Conservation (phyloP, 2,888 invertebrate species). For the Drosophila helvetica region DNA sequence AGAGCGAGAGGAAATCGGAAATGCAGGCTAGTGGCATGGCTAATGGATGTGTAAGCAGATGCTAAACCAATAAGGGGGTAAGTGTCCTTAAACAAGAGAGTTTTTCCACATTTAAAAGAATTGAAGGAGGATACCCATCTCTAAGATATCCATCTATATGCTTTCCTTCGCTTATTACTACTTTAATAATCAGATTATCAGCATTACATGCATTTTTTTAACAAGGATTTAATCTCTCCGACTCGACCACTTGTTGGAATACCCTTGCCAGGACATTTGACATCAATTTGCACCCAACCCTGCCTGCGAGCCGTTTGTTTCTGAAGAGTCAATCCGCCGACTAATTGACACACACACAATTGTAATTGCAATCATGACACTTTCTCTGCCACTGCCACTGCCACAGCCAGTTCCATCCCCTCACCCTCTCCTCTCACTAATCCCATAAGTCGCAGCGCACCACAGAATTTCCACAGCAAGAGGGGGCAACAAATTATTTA, state of each 20-base stretch:
- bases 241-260: not conserved
- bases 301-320: not conserved
- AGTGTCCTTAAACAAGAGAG: no score
- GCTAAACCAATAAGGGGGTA: slow-evolving; percentile 4
- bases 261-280: no score
- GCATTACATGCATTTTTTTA: not conserved
- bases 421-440: slow-evolving; percentile 9
- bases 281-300: no score
- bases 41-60: not conserved
- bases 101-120: no score
- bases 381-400: slow-evolving; percentile 4
- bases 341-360: slow-evolving; percentile 32
- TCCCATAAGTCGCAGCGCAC: slow-evolving; percentile 12
- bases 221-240: no score
- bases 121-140: no score
- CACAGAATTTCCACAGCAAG: not conserved
- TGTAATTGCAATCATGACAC: slow-evolving; percentile 35
- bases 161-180: no score
- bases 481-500: slow-evolving; percentile 45
- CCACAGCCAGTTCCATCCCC: slow-evolving; percentile 1
- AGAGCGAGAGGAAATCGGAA: slow-evolving; percentile 7
- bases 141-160: no score
- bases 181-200: not conserved
- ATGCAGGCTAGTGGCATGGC: not conserved
- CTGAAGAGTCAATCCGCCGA: slow-evolving; percentile 48